phyloP scores from a whole-genome alignment of 2,797 vertebrate genomes.

The Sebastes hubbsi region DNA sequence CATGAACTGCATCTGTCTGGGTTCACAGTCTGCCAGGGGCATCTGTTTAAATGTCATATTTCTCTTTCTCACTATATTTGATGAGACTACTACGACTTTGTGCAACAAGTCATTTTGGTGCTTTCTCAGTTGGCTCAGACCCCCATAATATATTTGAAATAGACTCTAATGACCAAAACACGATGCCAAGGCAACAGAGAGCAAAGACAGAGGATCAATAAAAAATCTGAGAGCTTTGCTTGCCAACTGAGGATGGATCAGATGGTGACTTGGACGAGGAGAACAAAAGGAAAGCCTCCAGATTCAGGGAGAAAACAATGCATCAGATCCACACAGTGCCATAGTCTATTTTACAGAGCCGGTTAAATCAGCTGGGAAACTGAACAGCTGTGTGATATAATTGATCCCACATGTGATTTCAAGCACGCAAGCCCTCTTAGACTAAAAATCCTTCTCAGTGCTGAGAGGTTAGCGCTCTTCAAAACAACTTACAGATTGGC shows the following conservation, averaged over 20 bases:
- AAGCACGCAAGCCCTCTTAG: conserved; percentile 4
- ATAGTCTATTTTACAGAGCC: conserved; percentile 11
- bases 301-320: conserved; percentile 33
- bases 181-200: conserved; percentile 19
- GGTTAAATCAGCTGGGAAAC: conserved; percentile 35
- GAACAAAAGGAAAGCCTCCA: conserved; percentile 25
- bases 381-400: conserved; percentile 55
- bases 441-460: conserved; percentile 6
- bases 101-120: not conserved
- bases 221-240: conserved; percentile 17
- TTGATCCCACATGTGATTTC: conserved; percentile 54
- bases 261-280: conserved; percentile 27
- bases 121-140: not conserved
- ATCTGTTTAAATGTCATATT: not conserved
- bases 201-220: conserved; percentile 40
- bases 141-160: conserved; percentile 7
- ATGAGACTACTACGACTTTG: not conserved
- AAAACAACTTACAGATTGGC: conserved; percentile 1
- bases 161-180: conserved; percentile 26
- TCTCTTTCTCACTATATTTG: not conserved
- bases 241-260: conserved; percentile 33
- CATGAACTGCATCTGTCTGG: not conserved
- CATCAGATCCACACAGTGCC: conserved; percentile 19
- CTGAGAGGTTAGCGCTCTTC: conserved; percentile 7
- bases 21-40: not conserved